phyloP scores from a whole-genome alignment of 1,140 invertebrate genomes.

The Oryzaephilus surinamensis region DNA sequence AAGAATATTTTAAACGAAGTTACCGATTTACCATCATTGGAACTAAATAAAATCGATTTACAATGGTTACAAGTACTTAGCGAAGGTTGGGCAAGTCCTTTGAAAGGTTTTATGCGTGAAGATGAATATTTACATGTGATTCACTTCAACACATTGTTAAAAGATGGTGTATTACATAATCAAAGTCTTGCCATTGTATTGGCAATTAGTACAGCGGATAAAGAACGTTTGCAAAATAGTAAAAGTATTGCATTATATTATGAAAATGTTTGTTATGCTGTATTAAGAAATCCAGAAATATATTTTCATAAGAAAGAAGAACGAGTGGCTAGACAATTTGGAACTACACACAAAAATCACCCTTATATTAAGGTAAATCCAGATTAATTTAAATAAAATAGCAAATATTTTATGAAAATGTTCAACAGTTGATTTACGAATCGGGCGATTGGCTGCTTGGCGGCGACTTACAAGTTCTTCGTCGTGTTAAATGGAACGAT shows the following conservation, averaged over 20 bases:
- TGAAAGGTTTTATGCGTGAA: constrained; percentile 96
- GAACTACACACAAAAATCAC: constrained; percentile 78
- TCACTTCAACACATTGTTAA: constrained; percentile 84
- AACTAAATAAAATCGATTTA: constrained; percentile 74
- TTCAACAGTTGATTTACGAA: constrained; percentile 85
- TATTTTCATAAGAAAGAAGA: constrained; percentile 94
- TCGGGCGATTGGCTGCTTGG: constrained; percentile 94
- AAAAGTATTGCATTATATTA: constrained; percentile 59
- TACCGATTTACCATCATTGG: constrained; percentile 51
- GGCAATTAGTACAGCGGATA: constrained; percentile 63
- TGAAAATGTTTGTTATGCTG: constrained; percentile 63
- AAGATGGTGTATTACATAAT: constrained; percentile 58
- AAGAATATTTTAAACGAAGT: constrained; percentile 59
- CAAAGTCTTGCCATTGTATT: constrained; percentile 96
- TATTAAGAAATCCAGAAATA: constrained; percentile 87
- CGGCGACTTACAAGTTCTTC: constrained; percentile 85
- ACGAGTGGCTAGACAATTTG: constrained; percentile 83
- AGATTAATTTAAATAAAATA: no score
- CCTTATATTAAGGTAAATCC: no score
- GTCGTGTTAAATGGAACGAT: constrained; percentile 87
- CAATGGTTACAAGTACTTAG: constrained; percentile 94
- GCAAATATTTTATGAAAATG: no score
- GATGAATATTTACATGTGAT: constrained; percentile 84
- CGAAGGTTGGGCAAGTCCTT: constrained; percentile 95
- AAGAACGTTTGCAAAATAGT: constrained; percentile 56